Base-by-base conservation (phyloP, 1,140 invertebrate species). In the Conopomorpha cramerella region DNA sequence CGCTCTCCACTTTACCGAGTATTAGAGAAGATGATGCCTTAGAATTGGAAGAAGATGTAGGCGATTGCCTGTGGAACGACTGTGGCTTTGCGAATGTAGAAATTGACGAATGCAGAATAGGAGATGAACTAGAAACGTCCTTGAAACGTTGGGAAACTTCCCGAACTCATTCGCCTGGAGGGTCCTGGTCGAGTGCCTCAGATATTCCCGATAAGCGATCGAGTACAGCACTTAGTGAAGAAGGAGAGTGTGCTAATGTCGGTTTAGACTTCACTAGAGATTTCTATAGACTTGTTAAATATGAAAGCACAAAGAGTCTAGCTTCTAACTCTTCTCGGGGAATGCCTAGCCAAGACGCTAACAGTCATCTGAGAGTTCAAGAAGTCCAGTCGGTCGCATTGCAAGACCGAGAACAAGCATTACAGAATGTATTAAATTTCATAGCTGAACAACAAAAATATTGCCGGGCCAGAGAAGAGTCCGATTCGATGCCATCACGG, bases 221-320 rank as follows among this genome's bases (percentile, higher is more conserved):
- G 1, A 87, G 85, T 17, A 84, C 84, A 1, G 85, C 85, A 2
- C 61, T 87, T 36, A 86, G 85, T 41, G 84, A 83, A 30, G 85
- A 86, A 49, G 81, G 82, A 3, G 84, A 86, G 44, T 81, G 84
- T 34, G 82, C 86, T 0, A 82, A 82, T 3, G 77, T 88, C 6
- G 88, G 87, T n/a, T 84, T 86, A 2, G 86, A 89, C 62, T 91
- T 91, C 45, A 90, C 88, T 3, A 74, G 87, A 40, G 89, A 91
- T 65, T 91, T 90, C 66, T 83, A 83, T 53, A 81, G 87, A 16
- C 79, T 91, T 32, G 88, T 90, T 18, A 89, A 88, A 66, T 89
- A 89, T 51, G 89, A 89, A 66, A 90, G 87, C 59, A 88, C 84
- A 37, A 88, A 88, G 56, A 89, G 87, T 58, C 71, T 90, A 51